Evolutionary conservation across 2,797 vertebrate species (phyloP), one percentile per base, ranked within the genome.

Genomic region (Erithacus rubecula): DNA sequence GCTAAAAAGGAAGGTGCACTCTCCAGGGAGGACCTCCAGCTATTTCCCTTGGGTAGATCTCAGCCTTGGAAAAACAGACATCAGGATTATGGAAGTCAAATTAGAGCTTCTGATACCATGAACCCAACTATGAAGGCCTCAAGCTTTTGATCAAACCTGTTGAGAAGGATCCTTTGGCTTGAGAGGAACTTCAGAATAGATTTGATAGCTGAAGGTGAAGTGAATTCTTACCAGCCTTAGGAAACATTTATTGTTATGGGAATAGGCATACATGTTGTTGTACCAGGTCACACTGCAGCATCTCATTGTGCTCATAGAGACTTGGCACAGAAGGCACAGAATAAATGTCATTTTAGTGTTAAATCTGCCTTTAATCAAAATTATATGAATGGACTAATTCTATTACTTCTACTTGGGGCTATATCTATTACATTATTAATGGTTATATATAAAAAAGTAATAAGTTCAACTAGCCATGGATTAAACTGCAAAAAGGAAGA

Each of bases 381-480:
- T 86, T 67, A 82, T 74, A 82, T 3, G 30, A 92, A 76, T 13
- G 21, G 83, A 72, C 62, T 86, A 92, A 94, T 92, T 92, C 65
- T 92, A n/a, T 93, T 96, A 81, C 69, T 95, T 83, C 65, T 94
- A 4, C 67, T 83, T 79, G 79, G 55, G 72, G 23, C 94, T 87
- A 78, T 46, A 27, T 91, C 91, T 90, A 15, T 87, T 96, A 82
- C 64, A 59, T 82, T 96, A 91, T 91, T 93, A 95, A 95, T 93
- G 63, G 82, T 92, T 76, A 79, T 55, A 86, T 93, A 76, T 79
- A 63, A 92, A 96, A 94, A 89, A 56, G 47, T 81, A 93, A 14
- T 89, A 87, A 95, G 87, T 94, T 94, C 76, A 93, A 82, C 82
- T 92, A 67, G 80, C 62, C 81, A 72, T 19, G 16, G 79, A 90